A percentile compares a stretch with the other conserved stretches of the same genome.
Evolutionary conservation across 2,113 vertebrate species (phyloP).

Genomic region (Scortum barcoo): DNA sequence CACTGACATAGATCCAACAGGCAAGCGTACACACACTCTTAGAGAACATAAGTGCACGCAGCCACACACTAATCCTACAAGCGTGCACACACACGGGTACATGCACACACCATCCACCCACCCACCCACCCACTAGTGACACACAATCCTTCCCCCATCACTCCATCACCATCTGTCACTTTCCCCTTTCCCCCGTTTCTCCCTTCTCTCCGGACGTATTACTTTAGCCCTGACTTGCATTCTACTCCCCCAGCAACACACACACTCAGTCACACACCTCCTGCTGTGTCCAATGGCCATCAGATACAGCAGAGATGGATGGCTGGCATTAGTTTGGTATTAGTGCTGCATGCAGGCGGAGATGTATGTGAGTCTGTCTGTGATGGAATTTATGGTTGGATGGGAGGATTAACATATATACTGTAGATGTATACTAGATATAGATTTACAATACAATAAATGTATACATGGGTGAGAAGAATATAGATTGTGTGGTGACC

Average conservation of each 20-base stretch:
- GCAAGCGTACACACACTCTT: slow-evolving; percentile 32
- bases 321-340: slow-evolving; percentile 26
- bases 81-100: slow-evolving; percentile 24
- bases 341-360: slow-evolving; percentile 14
- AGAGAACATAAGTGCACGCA: slow-evolving; percentile 24
- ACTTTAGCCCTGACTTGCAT: slow-evolving; percentile 33
- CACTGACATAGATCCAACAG: slow-evolving; percentile 51
- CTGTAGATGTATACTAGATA: not conserved
- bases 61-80: slow-evolving; percentile 42
- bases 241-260: slow-evolving; percentile 6
- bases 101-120: not conserved
- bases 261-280: slow-evolving; percentile 11
- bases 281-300: slow-evolving; percentile 27
- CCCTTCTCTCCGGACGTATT: slow-evolving; percentile 28
- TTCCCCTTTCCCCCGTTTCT: slow-evolving; percentile 36
- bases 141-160: slow-evolving; percentile 68
- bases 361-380: not conserved
- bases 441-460: not conserved
- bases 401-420: not conserved
- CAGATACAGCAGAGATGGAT: slow-evolving; percentile 48
- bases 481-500: not conserved
- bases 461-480: not conserved
- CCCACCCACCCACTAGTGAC: slow-evolving; percentile 56
- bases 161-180: slow-evolving; percentile 71
- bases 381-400: slow-evolving; percentile 27